A percentile compares a stretch with the other conserved stretches of the same genome.
Conservation (phyloP, 2,113 vertebrate species). For the Suricata suricatta region DNA sequence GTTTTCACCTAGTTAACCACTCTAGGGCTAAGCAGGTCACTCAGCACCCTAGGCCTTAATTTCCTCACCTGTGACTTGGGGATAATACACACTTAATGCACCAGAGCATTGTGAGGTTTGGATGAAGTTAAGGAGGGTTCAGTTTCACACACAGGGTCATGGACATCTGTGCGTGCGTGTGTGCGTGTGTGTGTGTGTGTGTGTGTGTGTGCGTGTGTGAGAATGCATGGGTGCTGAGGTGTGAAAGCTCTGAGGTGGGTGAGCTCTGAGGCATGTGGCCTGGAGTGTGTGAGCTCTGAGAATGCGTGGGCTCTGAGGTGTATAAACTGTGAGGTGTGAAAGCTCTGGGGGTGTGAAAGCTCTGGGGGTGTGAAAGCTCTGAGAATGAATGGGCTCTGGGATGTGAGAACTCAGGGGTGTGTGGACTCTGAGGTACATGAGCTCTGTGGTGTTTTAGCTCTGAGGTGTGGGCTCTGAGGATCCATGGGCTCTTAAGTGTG, state of each 20-base stretch:
- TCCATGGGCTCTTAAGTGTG: neutral
- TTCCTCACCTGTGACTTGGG: neutral
- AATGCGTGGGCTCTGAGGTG: no score
- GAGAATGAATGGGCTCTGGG: neutral
- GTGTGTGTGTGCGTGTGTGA: neutral
- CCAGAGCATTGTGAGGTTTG: neutral
- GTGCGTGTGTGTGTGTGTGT: neutral
- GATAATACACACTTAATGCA: fast-evolving
- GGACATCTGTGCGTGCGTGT: fast-evolving
- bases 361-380: neutral
- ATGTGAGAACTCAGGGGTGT: no score
- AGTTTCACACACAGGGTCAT: neutral
- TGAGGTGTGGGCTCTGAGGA: neutral
- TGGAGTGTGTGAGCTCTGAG: neutral
- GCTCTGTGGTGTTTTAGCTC: fast-evolving
- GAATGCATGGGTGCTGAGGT: no score
- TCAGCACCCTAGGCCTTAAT: neutral
- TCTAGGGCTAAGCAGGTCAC: no score
- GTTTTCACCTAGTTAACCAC: neutral
- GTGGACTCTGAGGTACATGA: fast-evolving
- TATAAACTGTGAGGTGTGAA: no score
- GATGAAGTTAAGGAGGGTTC: no score
- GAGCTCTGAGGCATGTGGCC: neutral
- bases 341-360: fast-evolving
- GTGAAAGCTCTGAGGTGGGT: neutral